Percentiles rank a stretch among this genome's conserved stretches.
Conservation (phyloP, 2,113 vertebrate genomes). For the Sitta europaea region DNA sequence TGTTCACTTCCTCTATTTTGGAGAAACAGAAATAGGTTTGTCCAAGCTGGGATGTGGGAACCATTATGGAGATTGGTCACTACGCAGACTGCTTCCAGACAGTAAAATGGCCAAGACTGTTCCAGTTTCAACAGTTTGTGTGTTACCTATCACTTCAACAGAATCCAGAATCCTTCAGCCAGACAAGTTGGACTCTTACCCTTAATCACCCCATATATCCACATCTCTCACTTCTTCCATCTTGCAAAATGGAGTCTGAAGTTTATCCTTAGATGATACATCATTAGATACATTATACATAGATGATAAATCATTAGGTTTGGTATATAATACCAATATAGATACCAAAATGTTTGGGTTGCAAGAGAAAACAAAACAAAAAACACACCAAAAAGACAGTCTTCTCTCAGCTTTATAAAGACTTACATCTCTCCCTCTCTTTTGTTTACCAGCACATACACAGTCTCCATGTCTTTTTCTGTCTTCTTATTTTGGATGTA, state of each 20-base stretch:
- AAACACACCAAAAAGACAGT: not conserved
- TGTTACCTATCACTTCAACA: not conserved
- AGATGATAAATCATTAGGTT: too few relatives aligned
- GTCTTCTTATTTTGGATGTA: not conserved
- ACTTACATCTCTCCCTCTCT: not conserved
- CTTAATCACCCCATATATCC: not conserved
- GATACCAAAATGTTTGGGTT: not conserved
- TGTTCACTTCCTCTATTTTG: not conserved
- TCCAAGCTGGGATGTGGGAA: not conserved
- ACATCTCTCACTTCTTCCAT: not conserved
- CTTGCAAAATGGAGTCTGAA: not conserved
- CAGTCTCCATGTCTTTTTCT: not conserved
- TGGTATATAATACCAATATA: too few relatives aligned
- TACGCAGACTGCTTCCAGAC: not conserved
- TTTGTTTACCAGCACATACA: not conserved
- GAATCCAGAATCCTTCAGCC: not conserved
- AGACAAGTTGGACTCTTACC: not conserved
- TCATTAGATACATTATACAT: too few relatives aligned
- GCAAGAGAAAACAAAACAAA: not conserved
- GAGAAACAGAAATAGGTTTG: not conserved
- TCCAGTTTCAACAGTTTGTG: not conserved
- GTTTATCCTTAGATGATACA: too few relatives aligned
- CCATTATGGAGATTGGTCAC: accelerated
- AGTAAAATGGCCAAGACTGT: not conserved
- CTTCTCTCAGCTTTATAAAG: not conserved